Conservation (phyloP, 1,140 invertebrate genomes). For the Sminthurides bifidus region DNA sequence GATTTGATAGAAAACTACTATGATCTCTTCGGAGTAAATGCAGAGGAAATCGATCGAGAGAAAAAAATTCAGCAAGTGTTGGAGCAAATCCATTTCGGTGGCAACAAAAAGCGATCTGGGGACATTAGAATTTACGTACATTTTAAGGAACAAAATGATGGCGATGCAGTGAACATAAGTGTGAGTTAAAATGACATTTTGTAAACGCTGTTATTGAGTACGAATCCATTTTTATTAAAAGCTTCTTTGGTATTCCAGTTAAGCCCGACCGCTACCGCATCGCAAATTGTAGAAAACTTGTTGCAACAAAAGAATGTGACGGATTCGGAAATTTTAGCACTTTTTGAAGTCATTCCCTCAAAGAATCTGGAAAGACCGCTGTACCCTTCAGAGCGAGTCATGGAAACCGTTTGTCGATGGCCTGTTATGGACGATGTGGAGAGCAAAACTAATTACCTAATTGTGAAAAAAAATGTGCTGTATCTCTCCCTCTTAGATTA, state of each 20-base stretch:
- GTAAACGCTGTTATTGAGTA: neutral
- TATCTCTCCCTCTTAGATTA: constrained; percentile 42
- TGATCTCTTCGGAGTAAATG: constrained; percentile 48
- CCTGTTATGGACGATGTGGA: constrained; percentile 68
- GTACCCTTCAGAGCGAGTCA: constrained; percentile 61
- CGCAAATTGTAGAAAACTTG: neutral
- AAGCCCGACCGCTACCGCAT: neutral
- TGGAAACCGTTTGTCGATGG: constrained; percentile 59
- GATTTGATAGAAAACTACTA: constrained; percentile 53
- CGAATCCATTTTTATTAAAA: neutral
- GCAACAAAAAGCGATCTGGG: constrained; percentile 53
- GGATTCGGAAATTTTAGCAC: constrained; percentile 49
- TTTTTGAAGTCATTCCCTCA: constrained; percentile 63
- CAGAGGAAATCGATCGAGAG: constrained; percentile 50
- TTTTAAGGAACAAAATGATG: constrained; percentile 35
- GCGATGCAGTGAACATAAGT: constrained; percentile 27
- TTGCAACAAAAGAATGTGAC: constrained; percentile 4
- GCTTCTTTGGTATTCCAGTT: neutral
- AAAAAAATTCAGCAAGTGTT: constrained; percentile 56
- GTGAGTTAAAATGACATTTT: constrained; percentile 17
- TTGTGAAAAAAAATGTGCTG: constrained; percentile 48
- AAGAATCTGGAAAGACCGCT: constrained; percentile 58
- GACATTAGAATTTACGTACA: constrained; percentile 72
- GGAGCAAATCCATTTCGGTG: constrained; percentile 50
- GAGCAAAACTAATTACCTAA: constrained; percentile 63